Conservation (phyloP, 2,888 invertebrate genomes). For the Capitulum mitella region DNA sequence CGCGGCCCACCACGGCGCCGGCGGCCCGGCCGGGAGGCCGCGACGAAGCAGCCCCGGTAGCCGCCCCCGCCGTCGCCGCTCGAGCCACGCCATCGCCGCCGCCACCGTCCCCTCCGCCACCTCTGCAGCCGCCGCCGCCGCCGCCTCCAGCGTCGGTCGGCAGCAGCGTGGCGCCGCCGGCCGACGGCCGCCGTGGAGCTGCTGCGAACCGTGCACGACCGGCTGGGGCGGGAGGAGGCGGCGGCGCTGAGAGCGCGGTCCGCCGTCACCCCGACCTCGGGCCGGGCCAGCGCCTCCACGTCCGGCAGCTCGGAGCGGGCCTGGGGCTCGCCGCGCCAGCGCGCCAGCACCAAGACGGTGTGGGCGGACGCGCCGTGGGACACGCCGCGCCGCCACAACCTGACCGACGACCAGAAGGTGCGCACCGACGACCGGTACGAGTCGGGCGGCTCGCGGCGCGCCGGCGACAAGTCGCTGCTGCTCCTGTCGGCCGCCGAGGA, state of each 20-base stretch:
- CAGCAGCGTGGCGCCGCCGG: not conserved
- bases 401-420: slow-evolving; percentile 17
- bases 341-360: not conserved
- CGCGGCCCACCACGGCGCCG: not conserved
- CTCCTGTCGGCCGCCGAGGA: not conserved
- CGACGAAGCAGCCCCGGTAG: not conserved
- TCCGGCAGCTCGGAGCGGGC: slow-evolving; percentile 2
- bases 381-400: slow-evolving; percentile 21
- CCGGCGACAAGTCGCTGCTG: not conserved
- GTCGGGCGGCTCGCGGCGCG: not conserved
- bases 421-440: not conserved
- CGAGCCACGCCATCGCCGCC: too few relatives aligned
- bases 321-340: slow-evolving; percentile 5
- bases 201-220: not conserved
- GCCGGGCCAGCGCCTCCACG: not conserved
- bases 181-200: not conserved
- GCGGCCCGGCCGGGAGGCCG: not conserved
- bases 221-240: not conserved
- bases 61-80: not conserved
- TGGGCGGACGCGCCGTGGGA: not conserved
- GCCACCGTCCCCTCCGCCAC: not conserved
- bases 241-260: not conserved
- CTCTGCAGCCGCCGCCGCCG: too few relatives aligned
- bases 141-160: not conserved
- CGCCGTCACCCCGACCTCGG: not conserved